phyloP scores from a whole-genome alignment of 1,140 invertebrate species.

The Trichonephila clavipes region DNA sequence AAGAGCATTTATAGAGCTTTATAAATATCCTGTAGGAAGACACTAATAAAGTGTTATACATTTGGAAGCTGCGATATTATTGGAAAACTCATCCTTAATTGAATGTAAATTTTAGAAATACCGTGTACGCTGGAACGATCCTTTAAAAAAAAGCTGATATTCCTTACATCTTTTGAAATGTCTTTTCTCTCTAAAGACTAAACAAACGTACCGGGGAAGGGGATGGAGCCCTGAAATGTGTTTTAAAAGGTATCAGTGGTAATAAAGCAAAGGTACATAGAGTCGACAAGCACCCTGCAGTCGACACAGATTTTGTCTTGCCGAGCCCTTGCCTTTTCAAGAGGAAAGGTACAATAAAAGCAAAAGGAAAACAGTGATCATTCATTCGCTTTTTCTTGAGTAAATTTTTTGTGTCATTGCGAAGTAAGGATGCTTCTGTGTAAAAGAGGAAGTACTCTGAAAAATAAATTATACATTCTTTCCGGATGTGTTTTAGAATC shows the following conservation, averaged over 20 bases:
- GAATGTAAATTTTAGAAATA: too few species aligned
- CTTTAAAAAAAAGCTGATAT: too few species aligned
- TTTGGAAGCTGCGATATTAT: too few species aligned
- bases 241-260: neutral
- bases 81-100: too few species aligned
- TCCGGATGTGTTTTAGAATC: conserved; percentile 2
- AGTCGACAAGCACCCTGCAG: neutral
- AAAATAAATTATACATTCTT: conserved; percentile 30
- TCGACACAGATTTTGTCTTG: neutral
- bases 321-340: neutral
- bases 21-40: too few species aligned
- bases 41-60: too few species aligned
- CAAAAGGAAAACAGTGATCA: neutral
- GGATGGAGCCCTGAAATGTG: too few species aligned
- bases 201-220: too few species aligned
- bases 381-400: neutral
- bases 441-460: neutral
- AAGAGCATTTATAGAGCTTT: too few species aligned
- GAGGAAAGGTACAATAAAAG: neutral
- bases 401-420: conserved; percentile 1
- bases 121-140: too few species aligned
- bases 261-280: neutral
- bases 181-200: too few species aligned
- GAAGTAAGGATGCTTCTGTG: neutral
- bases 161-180: too few species aligned